A percentile compares a stretch with the other conserved stretches of the same genome.
These are phyloP conservation scores for Trichoplusia ni DNA, from an alignment of 1,140 invertebrate genomes.

Conservation along the genomic window DNA sequence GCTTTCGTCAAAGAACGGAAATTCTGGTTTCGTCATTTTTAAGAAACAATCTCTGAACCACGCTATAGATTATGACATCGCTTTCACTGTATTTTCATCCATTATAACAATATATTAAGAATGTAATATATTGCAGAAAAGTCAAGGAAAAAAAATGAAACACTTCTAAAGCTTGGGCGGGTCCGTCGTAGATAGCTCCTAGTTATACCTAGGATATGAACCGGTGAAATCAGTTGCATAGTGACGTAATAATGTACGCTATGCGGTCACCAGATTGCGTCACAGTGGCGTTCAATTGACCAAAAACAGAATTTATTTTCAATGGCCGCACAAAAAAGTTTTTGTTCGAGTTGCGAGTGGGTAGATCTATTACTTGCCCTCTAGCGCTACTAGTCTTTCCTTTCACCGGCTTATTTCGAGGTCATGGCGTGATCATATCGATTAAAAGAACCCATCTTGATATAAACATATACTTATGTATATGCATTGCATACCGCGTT, in stretches of 20 bases:
- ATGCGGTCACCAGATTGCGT: slow-evolving; percentile 43
- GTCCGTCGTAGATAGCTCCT: too few species aligned
- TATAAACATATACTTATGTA: too few species aligned
- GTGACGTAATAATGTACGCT: slow-evolving; percentile 41
- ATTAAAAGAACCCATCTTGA: neutral
- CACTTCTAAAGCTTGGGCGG: too few species aligned
- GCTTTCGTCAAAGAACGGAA: too few species aligned
- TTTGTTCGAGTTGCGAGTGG: neutral
- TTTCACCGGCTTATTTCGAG: slow-evolving; percentile 12
- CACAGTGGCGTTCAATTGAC: slow-evolving; percentile 49
- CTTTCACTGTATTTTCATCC: too few species aligned
- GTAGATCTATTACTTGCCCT: neutral
- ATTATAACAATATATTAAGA: too few species aligned
- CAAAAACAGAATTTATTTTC: slow-evolving; percentile 43
- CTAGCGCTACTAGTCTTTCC: neutral
- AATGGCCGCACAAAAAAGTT: neutral
- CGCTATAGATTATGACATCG: too few species aligned
- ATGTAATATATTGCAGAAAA: too few species aligned
- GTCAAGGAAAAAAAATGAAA: too few species aligned
- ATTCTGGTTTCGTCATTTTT: too few species aligned
- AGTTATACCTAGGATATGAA: neutral
- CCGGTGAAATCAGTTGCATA: slow-evolving; percentile 23
- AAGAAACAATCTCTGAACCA: too few species aligned
- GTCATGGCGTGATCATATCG: neutral
- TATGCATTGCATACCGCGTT: too few species aligned